Evolutionary conservation across 2,888 invertebrate genomes (phyloP), one percentile per base, ranked within the genome.

Genomic region (Amphiduros pacificus): DNA sequence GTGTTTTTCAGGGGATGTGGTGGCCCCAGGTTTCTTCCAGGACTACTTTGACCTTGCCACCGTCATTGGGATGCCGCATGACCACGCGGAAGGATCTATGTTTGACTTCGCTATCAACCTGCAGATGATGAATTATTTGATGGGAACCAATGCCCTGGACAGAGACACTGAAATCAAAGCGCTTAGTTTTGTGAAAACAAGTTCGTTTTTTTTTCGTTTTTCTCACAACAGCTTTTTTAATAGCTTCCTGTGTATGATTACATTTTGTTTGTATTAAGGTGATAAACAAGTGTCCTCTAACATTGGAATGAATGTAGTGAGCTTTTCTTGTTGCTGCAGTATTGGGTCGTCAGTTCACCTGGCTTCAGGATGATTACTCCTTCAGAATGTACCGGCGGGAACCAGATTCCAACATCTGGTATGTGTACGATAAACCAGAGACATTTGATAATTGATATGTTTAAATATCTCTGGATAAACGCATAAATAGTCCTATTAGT

Each of bases 71-170:
- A 77, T 83, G 63, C 81, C 84, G 1, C 82, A 84, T 28, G 84
- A 85, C 64, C 84, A 84, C 1, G 95, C 91, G 0, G 97, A 98
- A 81, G 94, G 94, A 81, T 94, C 93, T 79, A 92, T 96, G 87
- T 98, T 94, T 84, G 94, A 94, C 69, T 96, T 97, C 84, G 96
- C 96, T 0, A 92, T 92, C n/a, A 96, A 95, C 84, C 88, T 96
- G 82, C 92, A 94, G 83, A 92, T 93, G 0, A 89, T 93, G 0
- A 85, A 92, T 76, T 95, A 94, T 84, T 93, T 96, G 91, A 77
- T 79, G 62, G 71, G 70, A 62, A 92, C 93, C 58, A 93, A 93
- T 83, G 94, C 94, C 76, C 87, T 93, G 17, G 91, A 92, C 80
- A 86, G 89, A 50, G 90, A 90, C 0, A 83, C 90, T 20, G 91